A percentile compares a stretch with the other conserved stretches of the same genome.
Conservation (phyloP, 2,888 invertebrate genomes). For the Cyclophora albipunctata region DNA sequence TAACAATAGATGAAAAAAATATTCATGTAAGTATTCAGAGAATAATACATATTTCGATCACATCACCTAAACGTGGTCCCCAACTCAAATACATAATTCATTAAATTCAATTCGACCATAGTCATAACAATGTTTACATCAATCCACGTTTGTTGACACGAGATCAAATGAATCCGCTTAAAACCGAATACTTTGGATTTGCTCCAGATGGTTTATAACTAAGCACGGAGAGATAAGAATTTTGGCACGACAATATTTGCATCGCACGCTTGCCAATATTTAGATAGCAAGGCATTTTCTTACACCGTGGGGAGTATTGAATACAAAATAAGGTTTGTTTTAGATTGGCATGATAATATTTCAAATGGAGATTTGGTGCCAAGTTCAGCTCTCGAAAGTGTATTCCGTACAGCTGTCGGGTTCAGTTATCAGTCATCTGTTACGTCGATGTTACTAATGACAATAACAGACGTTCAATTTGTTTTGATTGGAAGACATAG, state of each 20-base stretch:
- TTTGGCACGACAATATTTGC: conserved; percentile 43
- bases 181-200: conserved; percentile 34
- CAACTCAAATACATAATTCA: too few species aligned
- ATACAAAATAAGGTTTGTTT: conserved; percentile 14
- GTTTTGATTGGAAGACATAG: too few species aligned
- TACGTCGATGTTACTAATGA: too few species aligned
- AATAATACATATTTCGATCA: too few species aligned
- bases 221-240: conserved; percentile 33
- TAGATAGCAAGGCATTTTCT: conserved; percentile 16
- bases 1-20: too few species aligned
- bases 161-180: conserved; percentile 15
- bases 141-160: too few species aligned
- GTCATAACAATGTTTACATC: too few species aligned
- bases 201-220: conserved; percentile 42
- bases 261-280: conserved; percentile 28
- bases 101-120: too few species aligned
- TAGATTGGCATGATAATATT: conserved; percentile 7
- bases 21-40: too few species aligned
- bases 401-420: conserved; percentile 24
- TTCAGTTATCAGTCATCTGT: not conserved
- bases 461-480: too few species aligned
- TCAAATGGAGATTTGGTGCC: conserved; percentile 25
- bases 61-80: too few species aligned
- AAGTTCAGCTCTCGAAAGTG: conserved; percentile 30
- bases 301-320: conserved; percentile 5